These are phyloP conservation scores for Cololabis saira DNA, from an alignment of 2,113 vertebrate species.

Conservation along the genomic window DNA sequence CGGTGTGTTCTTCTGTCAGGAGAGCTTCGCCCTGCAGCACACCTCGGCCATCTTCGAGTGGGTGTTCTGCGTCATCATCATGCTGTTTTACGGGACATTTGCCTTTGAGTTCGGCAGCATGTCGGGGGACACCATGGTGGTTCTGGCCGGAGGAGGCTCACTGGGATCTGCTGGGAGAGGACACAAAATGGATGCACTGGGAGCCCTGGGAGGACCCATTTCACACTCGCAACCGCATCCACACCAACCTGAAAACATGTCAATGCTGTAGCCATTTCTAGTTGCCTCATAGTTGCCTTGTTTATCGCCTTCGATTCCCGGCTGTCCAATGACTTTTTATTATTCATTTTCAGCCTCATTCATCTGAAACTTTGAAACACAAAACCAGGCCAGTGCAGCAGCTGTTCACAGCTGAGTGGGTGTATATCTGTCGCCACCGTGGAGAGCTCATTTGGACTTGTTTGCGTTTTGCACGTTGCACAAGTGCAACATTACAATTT, in stretches of 20 bases:
- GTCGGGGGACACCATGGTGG: constrained; percentile 86
- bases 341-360: constrained; percentile 42
- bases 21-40: constrained; percentile 88
- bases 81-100: constrained; percentile 91
- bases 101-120: constrained; percentile 89
- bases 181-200: constrained; percentile 73
- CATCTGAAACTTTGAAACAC: constrained; percentile 26
- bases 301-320: constrained; percentile 34
- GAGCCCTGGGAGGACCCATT: constrained; percentile 45
- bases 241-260: constrained; percentile 73
- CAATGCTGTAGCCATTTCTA: constrained; percentile 71
- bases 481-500: constrained; percentile 56
- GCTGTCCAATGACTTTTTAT: constrained; percentile 36
- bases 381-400: constrained; percentile 42
- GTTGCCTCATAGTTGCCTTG: constrained; percentile 24
- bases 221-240: constrained; percentile 48
- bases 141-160: constrained; percentile 79
- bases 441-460: constrained; percentile 20
- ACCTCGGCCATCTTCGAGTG: constrained; percentile 90
- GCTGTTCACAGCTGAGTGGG: constrained; percentile 7
- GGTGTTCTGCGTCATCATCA: constrained; percentile 89
- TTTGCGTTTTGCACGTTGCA: constrained; percentile 76
- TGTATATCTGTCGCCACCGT: too few relatives aligned
- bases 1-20: constrained; percentile 90
- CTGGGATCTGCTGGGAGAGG: constrained; percentile 63